Base-by-base conservation (phyloP, 1,140 invertebrate species). In the Hylaeus volcanicus region DNA sequence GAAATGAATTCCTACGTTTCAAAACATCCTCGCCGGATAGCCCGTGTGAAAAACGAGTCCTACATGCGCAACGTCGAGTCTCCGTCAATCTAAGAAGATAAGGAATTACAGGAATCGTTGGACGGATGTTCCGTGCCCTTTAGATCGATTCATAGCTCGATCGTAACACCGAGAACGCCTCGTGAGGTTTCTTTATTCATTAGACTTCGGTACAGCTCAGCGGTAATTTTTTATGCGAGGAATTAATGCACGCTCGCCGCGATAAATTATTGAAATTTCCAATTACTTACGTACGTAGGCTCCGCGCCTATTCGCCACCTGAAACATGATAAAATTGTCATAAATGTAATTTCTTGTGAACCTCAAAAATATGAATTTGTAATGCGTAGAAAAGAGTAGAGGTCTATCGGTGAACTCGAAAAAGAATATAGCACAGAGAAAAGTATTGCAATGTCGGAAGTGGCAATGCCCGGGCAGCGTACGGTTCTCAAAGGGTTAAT, bases 401-500 rank as follows among this genome's bases (percentile, higher is more conserved):
- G 68, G 15, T 39, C 9, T 45, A 81, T 86, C 81, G 84, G 75
- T 56, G 79, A 88, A 84, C 82, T 89, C 80, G 87, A 86, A 68
- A 89, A 86, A 51, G 65, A 89, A 86, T 83, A 89, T 89, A 85
- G 79, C 77, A 84, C 72, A 85, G 87, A 83, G 86, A 91, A 90
- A 92, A 90, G 81, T 89, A 89, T 91, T 83, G 89, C 88, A 84
- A 91, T 84, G 91, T 92, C 92, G 92, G 92, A 93, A 93, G 85
- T 88, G 88, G 86, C 79, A 89, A 90, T 90, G 88, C 88, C 88
- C 88, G 89, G 85, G 88, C 89, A 92, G 87, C 89, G 85, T 89
- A 90, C 88, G 90, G 88, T 92, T 92, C 89, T 92, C 92, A 92
- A 92, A 92, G 90, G 92, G 91, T 93, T 93, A 93, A 93, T 93